These are phyloP conservation scores for Selenia dentaria DNA, from an alignment of 2,888 invertebrate species.

Conservation along the genomic window DNA sequence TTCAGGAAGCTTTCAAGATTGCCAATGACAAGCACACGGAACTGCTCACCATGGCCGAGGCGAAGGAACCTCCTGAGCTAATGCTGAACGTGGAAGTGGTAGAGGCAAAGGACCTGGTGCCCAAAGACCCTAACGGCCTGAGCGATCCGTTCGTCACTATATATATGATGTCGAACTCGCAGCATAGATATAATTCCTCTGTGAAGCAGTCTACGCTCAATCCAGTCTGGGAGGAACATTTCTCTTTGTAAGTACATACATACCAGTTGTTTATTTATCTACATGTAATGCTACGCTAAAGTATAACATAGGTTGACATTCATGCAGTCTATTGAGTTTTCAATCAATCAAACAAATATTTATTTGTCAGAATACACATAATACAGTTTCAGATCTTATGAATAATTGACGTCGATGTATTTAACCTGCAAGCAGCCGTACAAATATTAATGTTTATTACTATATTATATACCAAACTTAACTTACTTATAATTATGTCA, in stretches of 20 bases:
- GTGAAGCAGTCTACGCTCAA: conserved; percentile 95
- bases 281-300: no score
- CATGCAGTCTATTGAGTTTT: no score
- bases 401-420: no score
- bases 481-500: no score
- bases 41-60: conserved; percentile 88
- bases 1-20: conserved; percentile 91
- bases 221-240: conserved; percentile 98
- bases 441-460: no score
- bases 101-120: conserved; percentile 92
- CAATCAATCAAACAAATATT: no score
- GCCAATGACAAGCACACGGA: conserved; percentile 90
- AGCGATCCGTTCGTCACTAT: conserved; percentile 99
- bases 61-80: conserved; percentile 93
- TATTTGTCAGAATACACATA: no score
- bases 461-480: no score
- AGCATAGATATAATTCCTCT: conserved; percentile 94
- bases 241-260: conserved; percentile 93
- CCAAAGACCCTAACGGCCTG: conserved; percentile 96
- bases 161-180: conserved; percentile 90
- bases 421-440: no score
- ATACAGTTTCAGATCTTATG: no score
- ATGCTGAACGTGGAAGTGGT: conserved; percentile 94
- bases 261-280: no score
- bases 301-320: no score